Evolutionary conservation across 37 sponge, comb jelly and placozoan genomes (phyloP).

Genomic region (Geodia barretti): DNA sequence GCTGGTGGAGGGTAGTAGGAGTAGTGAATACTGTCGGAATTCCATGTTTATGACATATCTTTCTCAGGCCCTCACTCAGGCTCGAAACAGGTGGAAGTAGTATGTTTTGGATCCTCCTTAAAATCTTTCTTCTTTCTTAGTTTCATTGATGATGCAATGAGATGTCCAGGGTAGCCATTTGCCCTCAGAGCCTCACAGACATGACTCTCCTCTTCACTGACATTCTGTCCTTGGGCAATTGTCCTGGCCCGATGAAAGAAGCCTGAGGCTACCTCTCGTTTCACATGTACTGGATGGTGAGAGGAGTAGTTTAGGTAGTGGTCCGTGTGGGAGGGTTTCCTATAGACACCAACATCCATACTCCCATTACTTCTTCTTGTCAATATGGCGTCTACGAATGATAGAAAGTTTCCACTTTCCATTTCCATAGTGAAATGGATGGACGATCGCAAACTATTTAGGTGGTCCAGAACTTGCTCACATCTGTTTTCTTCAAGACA

Average conservation of each 20-base stretch:
- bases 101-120: background rate
- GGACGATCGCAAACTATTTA: no score
- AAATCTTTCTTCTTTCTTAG: background rate
- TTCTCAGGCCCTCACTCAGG: background rate
- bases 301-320: background rate
- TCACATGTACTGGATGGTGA: background rate
- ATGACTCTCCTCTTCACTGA: background rate
- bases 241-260: constrained; percentile 14
- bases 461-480: background rate
- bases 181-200: background rate
- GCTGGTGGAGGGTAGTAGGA: constrained; percentile 5
- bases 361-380: background rate
- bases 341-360: background rate
- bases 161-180: constrained; percentile 16
- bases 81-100: background rate
- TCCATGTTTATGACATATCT: background rate
- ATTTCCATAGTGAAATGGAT: background rate
- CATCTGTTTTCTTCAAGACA: constrained; percentile 5
- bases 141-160: background rate
- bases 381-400: background rate
- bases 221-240: constrained; percentile 9
- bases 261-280: background rate
- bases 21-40: constrained; percentile 4
- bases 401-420: background rate
- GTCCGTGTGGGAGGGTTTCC: background rate